These are phyloP conservation scores for Lepidurus arcticus DNA, from an alignment of 1,140 invertebrate genomes.

Conservation along the genomic window DNA sequence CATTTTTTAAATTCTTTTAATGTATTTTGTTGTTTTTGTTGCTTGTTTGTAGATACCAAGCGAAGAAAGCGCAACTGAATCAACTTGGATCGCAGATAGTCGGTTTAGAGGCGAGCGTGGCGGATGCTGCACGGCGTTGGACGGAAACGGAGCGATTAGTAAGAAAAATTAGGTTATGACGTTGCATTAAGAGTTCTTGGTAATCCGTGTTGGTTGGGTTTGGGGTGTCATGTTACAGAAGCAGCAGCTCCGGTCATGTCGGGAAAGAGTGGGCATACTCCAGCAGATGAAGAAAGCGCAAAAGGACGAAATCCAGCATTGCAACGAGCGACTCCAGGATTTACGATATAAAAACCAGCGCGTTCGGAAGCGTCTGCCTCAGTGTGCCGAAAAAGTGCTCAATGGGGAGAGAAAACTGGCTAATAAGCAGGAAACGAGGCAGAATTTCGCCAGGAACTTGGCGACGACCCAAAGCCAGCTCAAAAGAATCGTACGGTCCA, in stretches of 20 bases:
- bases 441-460: not conserved
- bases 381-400: not conserved
- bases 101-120: conserved; percentile 7
- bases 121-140: conserved; percentile 12
- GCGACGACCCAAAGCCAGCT: not conserved
- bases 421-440: not conserved
- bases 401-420: not conserved
- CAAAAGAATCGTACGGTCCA: not conserved
- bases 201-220: not conserved
- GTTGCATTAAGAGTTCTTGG: not conserved
- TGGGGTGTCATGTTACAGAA: not conserved
- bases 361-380: not conserved
- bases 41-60: not conserved
- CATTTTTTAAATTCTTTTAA: not conserved
- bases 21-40: not conserved
- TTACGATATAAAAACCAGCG: not conserved
- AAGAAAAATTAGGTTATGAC: not conserved
- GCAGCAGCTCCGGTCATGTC: not conserved
- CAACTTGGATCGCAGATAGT: not conserved
- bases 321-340: not conserved
- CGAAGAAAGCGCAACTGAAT: not conserved
- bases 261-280: not conserved
- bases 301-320: not conserved
- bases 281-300: not conserved
- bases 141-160: conserved; percentile 11